phyloP scores from a whole-genome alignment of 2,797 vertebrate genomes.

The Austrolebias charrua region DNA sequence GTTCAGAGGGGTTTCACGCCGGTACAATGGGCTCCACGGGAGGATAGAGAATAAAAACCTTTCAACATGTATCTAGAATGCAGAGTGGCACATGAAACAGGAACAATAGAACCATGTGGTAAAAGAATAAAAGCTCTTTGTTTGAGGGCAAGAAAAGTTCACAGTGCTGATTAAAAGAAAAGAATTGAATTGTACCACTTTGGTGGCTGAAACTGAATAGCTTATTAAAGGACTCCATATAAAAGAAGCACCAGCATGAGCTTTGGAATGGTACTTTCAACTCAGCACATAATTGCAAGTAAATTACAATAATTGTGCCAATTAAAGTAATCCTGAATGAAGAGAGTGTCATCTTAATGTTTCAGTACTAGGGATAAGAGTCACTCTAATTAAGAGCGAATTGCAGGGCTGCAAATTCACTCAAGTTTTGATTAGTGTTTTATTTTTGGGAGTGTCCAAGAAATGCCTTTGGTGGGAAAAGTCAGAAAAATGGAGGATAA shows the following conservation, averaged over 20 bases:
- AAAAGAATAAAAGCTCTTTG: slow-evolving; percentile 66
- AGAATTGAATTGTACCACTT: slow-evolving; percentile 73
- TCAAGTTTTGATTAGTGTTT: slow-evolving; percentile 89
- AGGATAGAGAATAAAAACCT: slow-evolving; percentile 15
- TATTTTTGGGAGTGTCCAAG: slow-evolving; percentile 77
- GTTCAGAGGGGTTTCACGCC: slow-evolving; percentile 46
- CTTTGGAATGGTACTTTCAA: slow-evolving; percentile 92
- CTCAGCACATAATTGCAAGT: slow-evolving; percentile 92
- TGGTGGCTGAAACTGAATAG: slow-evolving; percentile 78
- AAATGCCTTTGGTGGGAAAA: slow-evolving; percentile 79
- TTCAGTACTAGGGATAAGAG: slow-evolving; percentile 91
- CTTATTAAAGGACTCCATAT: slow-evolving; percentile 87
- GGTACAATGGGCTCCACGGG: slow-evolving; percentile 53
- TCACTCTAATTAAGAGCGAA: slow-evolving; percentile 94
- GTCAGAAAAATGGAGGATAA: slow-evolving; percentile 32
- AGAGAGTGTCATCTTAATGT: slow-evolving; percentile 98
- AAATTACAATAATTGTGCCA: slow-evolving; percentile 99
- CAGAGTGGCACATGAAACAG: slow-evolving; percentile 46
- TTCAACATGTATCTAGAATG: slow-evolving; percentile 45
- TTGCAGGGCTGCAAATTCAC: slow-evolving; percentile 88
- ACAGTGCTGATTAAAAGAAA: slow-evolving; percentile 70
- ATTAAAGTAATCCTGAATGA: slow-evolving; percentile 99
- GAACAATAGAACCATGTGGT: slow-evolving; percentile 32
- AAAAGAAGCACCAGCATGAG: slow-evolving; percentile 84
- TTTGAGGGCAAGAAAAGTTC: slow-evolving; percentile 66